Evolutionary conservation across 2,113 vertebrate species (phyloP), one percentile per base, ranked within the genome.

Genomic region (Dinomys branickii): DNA sequence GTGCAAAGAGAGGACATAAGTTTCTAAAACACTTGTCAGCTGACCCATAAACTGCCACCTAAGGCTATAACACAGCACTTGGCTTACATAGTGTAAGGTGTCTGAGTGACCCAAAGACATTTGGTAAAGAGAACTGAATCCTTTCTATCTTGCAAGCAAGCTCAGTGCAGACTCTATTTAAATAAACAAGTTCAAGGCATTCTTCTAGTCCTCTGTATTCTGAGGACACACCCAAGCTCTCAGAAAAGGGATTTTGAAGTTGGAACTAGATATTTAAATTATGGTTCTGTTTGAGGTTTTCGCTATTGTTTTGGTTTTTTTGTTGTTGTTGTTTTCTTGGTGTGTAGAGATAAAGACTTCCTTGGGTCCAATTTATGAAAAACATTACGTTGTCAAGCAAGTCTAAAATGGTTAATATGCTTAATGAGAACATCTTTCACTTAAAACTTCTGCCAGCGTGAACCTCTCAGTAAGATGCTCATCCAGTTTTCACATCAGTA

Each of bases 391-490:
- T 88, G 88, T 67, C 41, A 47, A 9, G 28, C 26, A 78, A 92
- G 93, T 88, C 87, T 98, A 92, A 97, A 94, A 73, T 80, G 88
- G 94, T 35, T 44, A 69, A 84, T 61, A 95, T 17, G 35, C 84
- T 63, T 89, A 80, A 54, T 41, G 26, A 91, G 73, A 89, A 41
- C 28, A 35, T 47, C 63, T 97, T 97, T 94, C 85, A 54, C 88
- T 95, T 96, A 89, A 94, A 92, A 91, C 92, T 91, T 97, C 96
- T 96, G 26, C 71, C 75, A 96, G 97, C 91, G 0, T 94, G 97
- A 97, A 96, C 94, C 56, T 84, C 65, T 92, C 97, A 77, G 59
- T 63, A 90, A 98, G 90, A 84, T 78, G 87, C 86, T 89, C 92
- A 96, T 96, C 94, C 97, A 90, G 63, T 61, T 86, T 97, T 92